These are phyloP conservation scores for Corydoras maculifer DNA, from an alignment of 2,113 vertebrate species.

Conservation along the genomic window DNA sequence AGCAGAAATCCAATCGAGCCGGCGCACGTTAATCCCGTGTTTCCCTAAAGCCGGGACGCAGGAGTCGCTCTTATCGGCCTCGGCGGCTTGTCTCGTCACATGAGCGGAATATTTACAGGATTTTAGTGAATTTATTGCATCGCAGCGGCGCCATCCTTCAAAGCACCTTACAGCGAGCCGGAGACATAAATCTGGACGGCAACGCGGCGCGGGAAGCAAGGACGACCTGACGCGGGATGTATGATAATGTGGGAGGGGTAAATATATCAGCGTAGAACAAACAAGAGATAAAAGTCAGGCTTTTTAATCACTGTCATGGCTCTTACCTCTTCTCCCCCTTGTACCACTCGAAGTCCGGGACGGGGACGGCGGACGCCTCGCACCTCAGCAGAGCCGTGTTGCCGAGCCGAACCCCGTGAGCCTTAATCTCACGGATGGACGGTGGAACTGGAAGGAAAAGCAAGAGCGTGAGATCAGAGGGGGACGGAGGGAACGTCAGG, in stretches of 20 bases:
- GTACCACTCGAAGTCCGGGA: conserved; percentile 91
- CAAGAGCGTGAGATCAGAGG: conserved; percentile 4
- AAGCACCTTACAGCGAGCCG: background rate
- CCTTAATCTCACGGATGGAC: conserved; percentile 93
- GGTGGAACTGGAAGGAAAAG: conserved; percentile 77
- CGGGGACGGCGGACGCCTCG: conserved; percentile 88
- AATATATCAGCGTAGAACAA: background rate
- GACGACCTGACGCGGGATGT: conserved; percentile 15
- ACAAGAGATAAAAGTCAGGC: conserved; percentile 22
- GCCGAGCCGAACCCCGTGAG: conserved; percentile 77
- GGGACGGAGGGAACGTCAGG: no score
- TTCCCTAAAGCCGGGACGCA: conserved; percentile 9
- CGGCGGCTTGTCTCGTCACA: conserved; percentile 6
- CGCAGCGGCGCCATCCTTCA: background rate
- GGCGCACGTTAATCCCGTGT: conserved; percentile 1
- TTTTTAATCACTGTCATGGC: conserved; percentile 6
- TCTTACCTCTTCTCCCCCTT: conserved; percentile 95
- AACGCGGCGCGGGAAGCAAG: background rate
- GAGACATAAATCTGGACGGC: conserved; percentile 7
- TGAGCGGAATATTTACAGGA: conserved; percentile 24
- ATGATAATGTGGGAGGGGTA: conserved; percentile 24
- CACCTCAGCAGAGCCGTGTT: conserved; percentile 86
- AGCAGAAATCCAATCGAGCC: background rate
- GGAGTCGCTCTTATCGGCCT: conserved; percentile 1
- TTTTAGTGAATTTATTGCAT: conserved; percentile 1